These are phyloP conservation scores for Rhabditoides inermis DNA, from an alignment of 2,888 invertebrate species.

Conservation along the genomic window DNA sequence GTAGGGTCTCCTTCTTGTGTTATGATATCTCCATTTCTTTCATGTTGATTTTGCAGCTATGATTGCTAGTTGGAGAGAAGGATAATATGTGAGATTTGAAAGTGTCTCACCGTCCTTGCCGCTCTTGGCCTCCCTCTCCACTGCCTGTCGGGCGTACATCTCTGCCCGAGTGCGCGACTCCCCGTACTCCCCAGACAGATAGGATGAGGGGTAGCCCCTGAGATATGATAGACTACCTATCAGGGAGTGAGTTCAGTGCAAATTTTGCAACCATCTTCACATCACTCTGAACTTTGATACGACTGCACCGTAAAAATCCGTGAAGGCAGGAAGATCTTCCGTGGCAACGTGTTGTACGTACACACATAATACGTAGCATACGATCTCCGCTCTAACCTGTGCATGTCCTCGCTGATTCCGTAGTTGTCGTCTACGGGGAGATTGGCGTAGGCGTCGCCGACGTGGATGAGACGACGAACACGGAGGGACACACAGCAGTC, in stretches of 20 bases:
- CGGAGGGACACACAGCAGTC: constrained; percentile 27
- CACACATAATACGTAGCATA: background rate
- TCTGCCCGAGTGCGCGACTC: constrained; percentile 41
- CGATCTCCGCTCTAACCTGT: constrained; percentile 5
- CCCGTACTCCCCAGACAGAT: constrained; percentile 43
- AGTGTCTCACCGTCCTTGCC: constrained; percentile 1
- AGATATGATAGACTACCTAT: no score
- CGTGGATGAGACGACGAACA: constrained; percentile 33
- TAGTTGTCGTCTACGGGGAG: constrained; percentile 46
- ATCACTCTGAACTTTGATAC: no score
- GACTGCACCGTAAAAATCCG: no score
- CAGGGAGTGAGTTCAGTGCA: no score
- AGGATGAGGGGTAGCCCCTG: constrained; percentile 32
- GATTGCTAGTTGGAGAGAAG: no score
- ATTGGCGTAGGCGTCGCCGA: constrained; percentile 45
- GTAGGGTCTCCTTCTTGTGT: no score
- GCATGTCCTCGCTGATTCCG: constrained; percentile 40
- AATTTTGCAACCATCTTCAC: no score
- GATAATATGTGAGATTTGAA: no score
- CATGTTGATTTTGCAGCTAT: background rate
- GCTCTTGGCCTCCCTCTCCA: background rate
- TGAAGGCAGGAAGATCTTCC: no score
- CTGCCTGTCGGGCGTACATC: constrained; percentile 30
- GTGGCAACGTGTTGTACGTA: no score
- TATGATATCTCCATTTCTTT: background rate